A percentile compares a stretch with the other conserved stretches of the same genome.
Evolutionary conservation across 1,140 invertebrate genomes (phyloP).

Genomic region (Camponotus vicinus): DNA sequence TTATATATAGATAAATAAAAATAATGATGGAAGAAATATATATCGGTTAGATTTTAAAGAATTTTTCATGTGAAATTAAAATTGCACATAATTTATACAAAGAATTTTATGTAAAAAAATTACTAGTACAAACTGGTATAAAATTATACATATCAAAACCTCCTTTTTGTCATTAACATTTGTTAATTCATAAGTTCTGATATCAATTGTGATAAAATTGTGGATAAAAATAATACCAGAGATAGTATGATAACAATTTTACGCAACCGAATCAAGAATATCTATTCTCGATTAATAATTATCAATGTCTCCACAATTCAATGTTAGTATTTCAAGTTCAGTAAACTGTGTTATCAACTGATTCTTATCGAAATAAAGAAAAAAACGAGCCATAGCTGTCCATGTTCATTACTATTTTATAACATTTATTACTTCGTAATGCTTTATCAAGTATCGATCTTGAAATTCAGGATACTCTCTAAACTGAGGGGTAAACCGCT

Average conservation of each 20-base stretch:
- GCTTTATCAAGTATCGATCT: background rate
- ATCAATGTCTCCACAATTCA: background rate
- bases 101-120: background rate
- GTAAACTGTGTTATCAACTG: background rate
- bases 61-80: background rate
- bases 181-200: background rate
- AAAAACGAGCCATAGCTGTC: background rate
- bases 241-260: constrained; percentile 7
- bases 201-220: background rate
- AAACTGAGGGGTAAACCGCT: too few species aligned
- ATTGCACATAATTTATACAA: background rate
- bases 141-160: background rate
- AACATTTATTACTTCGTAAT: background rate
- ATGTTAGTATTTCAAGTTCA: background rate
- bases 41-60: background rate
- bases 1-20: background rate
- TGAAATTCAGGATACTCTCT: background rate
- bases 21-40: background rate
- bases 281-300: background rate
- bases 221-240: background rate
- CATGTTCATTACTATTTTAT: background rate
- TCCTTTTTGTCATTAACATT: background rate
- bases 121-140: background rate
- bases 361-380: background rate
- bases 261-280: background rate